Conservation (phyloP, 2,797 vertebrate genomes). For the Neostethus bicornis region DNA sequence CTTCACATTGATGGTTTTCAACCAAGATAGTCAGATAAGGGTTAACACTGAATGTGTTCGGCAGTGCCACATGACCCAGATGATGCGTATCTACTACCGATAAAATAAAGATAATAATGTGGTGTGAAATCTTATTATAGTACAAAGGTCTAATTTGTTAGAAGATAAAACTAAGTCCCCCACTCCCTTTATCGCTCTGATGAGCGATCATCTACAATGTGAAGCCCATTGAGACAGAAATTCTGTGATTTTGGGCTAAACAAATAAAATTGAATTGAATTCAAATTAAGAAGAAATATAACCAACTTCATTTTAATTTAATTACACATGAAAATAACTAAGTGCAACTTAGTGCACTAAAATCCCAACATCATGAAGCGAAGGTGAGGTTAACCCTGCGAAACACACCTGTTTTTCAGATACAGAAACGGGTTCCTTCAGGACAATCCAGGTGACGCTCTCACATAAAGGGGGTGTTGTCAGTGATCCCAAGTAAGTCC, state of each 20-base stretch:
- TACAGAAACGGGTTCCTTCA: constrained; percentile 88
- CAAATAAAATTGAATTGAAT: no score
- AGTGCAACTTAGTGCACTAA: not conserved
- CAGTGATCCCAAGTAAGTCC: constrained; percentile 95
- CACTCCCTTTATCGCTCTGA: not conserved
- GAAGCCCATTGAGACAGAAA: no score
- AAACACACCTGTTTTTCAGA: constrained; percentile 92
- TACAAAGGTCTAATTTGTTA: not conserved
- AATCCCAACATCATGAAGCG: no score
- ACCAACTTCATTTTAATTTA: not conserved
- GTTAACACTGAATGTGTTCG: not conserved
- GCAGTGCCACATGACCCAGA: not conserved
- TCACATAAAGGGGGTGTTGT: constrained; percentile 94
- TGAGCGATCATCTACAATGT: no score
- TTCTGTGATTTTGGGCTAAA: no score
- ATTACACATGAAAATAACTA: not conserved
- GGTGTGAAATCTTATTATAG: not conserved
- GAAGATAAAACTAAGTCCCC: not conserved
- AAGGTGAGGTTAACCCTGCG: not conserved
- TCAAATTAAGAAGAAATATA: not conserved
- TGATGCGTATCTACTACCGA: constrained; percentile 8
- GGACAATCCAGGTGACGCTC: constrained; percentile 93
- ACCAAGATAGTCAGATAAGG: not conserved
- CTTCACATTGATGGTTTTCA: not conserved
- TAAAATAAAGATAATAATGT: not conserved